A percentile compares a stretch with the other conserved stretches of the same genome.
These are phyloP conservation scores for Todus mexicanus DNA, from an alignment of 2,797 vertebrate genomes.

Conservation along the genomic window DNA sequence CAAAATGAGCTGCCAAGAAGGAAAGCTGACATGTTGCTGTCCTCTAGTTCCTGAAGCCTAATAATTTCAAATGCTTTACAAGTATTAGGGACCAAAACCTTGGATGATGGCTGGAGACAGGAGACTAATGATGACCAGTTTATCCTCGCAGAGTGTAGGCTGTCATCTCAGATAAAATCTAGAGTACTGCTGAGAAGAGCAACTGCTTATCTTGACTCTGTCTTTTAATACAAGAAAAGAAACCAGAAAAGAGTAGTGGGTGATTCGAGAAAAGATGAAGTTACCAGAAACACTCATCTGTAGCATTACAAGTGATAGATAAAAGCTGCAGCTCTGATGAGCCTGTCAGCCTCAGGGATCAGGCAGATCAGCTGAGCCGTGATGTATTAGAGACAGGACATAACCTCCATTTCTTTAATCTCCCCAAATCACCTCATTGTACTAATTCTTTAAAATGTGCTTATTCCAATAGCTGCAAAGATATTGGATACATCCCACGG, in stretches of 20 bases:
- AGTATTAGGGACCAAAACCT: not conserved
- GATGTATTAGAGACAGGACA: not conserved
- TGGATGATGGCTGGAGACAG: not conserved
- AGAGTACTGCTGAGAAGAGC: not conserved
- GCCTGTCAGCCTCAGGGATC: not conserved
- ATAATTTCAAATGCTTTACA: not conserved
- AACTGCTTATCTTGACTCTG: not conserved
- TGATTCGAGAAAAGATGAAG: not conserved
- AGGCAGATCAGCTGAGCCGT: not conserved
- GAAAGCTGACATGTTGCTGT: constrained; percentile 1
- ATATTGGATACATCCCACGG: not conserved
- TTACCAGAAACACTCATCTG: not conserved
- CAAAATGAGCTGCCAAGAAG: not conserved
- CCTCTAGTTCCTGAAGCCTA: not conserved
- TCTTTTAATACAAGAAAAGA: not conserved
- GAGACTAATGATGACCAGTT: not conserved
- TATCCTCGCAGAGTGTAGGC: not conserved
- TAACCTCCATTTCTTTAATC: not conserved
- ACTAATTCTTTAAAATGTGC: not conserved
- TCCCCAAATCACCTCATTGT: not conserved
- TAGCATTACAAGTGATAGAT: not conserved
- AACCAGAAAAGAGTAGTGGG: not conserved
- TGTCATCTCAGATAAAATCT: not conserved
- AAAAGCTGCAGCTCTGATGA: not conserved
- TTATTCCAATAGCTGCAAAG: not conserved